Conservation (phyloP, 2,113 vertebrate species). For the Podarcis raffonei region DNA sequence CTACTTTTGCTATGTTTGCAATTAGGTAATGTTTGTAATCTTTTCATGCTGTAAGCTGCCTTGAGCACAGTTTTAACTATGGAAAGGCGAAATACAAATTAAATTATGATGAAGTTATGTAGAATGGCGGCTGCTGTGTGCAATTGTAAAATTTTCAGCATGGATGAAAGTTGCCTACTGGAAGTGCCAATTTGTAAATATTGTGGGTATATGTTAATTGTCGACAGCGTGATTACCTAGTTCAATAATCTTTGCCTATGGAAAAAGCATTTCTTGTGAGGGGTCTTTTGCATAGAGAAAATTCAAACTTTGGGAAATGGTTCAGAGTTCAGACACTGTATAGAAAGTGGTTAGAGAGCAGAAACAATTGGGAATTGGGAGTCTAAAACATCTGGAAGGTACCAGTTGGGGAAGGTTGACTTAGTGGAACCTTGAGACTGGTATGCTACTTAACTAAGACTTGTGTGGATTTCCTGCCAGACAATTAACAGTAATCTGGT, state of each 20-base stretch:
- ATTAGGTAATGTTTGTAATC: too few relatives aligned
- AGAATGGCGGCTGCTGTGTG: neutral
- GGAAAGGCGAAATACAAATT: too few relatives aligned
- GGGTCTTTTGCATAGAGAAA: neutral
- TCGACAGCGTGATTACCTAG: neutral
- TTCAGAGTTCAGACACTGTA: neutral
- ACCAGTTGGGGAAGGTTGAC: too few relatives aligned
- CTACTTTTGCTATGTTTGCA: too few relatives aligned
- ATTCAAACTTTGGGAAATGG: neutral
- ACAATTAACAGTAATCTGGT: neutral
- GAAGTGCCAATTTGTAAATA: neutral
- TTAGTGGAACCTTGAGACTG: neutral
- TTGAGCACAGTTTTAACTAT: too few relatives aligned
- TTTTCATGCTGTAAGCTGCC: too few relatives aligned
- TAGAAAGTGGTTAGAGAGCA: neutral
- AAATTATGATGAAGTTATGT: too few relatives aligned
- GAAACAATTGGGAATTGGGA: neutral
- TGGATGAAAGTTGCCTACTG: neutral
- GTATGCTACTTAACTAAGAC: conserved; percentile 1
- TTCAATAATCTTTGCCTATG: neutral
- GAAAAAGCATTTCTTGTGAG: neutral
- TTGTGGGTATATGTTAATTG: neutral
- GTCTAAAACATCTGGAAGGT: too few relatives aligned
- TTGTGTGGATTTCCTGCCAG: neutral
- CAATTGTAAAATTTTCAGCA: neutral